These are phyloP conservation scores for Nannoperca australis DNA, from an alignment of 2,797 vertebrate genomes.

Conservation along the genomic window DNA sequence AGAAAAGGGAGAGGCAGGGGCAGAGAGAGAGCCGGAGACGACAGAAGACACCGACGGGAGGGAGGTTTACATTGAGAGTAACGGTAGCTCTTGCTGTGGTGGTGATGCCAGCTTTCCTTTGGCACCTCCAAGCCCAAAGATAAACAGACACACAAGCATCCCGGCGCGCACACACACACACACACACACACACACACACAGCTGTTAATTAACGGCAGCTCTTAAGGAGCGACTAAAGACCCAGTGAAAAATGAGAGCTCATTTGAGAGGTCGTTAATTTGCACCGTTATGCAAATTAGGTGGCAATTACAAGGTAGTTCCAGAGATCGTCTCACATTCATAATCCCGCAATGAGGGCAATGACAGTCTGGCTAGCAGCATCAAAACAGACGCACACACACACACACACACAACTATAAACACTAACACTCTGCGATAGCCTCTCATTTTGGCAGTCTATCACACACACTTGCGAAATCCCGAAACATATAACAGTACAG, in stretches of 20 bases:
- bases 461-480: background rate
- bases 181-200: conserved; percentile 33
- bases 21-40: background rate
- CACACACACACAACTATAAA: conserved; percentile 13
- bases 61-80: conserved; percentile 5
- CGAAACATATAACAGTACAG: conserved; percentile 12
- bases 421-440: conserved; percentile 10
- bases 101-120: conserved; percentile 40
- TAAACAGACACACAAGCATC: conserved; percentile 11
- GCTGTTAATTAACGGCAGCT: conserved; percentile 70
- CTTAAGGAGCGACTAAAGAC: conserved; percentile 78
- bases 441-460: conserved; percentile 3
- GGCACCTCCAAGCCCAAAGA: conserved; percentile 33
- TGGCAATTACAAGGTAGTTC: conserved; percentile 72
- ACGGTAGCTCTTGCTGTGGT: conserved; percentile 24
- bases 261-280: conserved; percentile 79
- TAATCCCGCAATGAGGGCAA: conserved; percentile 58
- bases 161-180: conserved; percentile 9
- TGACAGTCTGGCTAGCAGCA: conserved; percentile 53
- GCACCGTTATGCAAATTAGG: conserved; percentile 81
- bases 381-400: conserved; percentile 11
- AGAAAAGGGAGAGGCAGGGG: background rate
- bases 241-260: conserved; percentile 77
- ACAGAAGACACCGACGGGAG: background rate
- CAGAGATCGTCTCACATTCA: conserved; percentile 58